Base-by-base conservation (phyloP, 2,797 vertebrate species). In the Gallinago solitaria region DNA sequence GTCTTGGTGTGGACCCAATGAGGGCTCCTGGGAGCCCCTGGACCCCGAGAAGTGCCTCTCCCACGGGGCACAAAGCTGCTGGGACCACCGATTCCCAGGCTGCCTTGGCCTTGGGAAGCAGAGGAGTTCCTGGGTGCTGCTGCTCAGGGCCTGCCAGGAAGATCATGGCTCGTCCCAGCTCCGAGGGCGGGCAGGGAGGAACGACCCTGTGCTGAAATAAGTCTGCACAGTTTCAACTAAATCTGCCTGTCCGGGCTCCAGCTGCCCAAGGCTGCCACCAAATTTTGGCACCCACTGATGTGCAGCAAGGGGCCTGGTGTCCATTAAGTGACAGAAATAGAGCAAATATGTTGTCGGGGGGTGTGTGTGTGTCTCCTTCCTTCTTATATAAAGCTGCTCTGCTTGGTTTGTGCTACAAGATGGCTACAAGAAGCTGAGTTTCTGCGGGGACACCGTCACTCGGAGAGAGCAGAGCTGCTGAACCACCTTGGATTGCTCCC, bases 61-160 rank as follows among this genome's bases (percentile, higher is more conserved):
- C 61, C 75, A 3, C 0, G 1, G 27, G 28, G 3, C 74, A 4
- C 0, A 1, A 18, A 23, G 4, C 37, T 67, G 65, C 15, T 0
- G 1, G 39, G 45, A 47, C 39, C 53, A 14, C n/a, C 4, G 2
- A 4, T 54, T 60, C 37, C 30, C 50, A 13, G 57, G 59, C 71
- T 69, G 57, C n/a, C 50, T 21, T 1, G 86, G 23, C 41, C 39
- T 32, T 57, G 59, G 71, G 60, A 87, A 56, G 21, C 59, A n/a
- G 43, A 28, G 41, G 76, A 73, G 73, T 13, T 20, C 30, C 69
- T 20, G 18, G 54, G 33, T 1, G 7, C 14, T 69, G 75, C 71
- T 83, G 35, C 67, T 48, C 5, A 0, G 54, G 37, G 28, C 82
- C 76, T 87, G 65, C 69, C 77, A 64, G 90, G 10, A 65, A n/a